Percentiles rank a stretch among this genome's conserved stretches.
These are phyloP conservation scores for Phaethornis superciliosus DNA, from an alignment of 2,113 vertebrate genomes.

Conservation along the genomic window DNA sequence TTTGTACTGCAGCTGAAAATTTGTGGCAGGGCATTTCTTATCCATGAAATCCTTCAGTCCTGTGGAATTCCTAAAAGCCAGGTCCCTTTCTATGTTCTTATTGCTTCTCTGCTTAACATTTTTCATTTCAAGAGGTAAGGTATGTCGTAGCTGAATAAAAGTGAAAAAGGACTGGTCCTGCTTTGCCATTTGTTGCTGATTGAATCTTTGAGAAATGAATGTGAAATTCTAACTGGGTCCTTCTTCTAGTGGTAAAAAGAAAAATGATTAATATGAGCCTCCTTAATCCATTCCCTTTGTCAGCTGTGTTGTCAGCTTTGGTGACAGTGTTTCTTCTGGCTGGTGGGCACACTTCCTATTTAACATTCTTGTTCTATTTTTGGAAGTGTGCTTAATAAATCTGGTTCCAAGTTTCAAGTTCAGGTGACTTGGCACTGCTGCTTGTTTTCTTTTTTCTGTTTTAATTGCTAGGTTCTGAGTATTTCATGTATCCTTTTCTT, in stretches of 20 bases:
- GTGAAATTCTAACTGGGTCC: neutral
- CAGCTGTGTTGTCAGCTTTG: neutral
- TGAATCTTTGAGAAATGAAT: neutral
- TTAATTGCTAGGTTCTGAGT: neutral
- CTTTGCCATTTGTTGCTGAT: neutral
- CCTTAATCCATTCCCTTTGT: neutral
- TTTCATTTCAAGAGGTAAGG: neutral
- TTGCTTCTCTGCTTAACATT: neutral
- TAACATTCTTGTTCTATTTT: neutral
- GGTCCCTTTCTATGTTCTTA: neutral
- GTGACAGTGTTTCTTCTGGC: neutral
- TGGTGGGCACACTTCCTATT: neutral
- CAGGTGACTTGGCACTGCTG: neutral
- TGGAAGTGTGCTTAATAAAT: neutral
- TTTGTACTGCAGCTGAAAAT: neutral
- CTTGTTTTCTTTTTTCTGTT: neutral
- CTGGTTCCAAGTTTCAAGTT: neutral
- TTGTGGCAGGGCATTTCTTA: neutral
- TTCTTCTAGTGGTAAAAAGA: neutral
- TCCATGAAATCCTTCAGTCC: neutral
- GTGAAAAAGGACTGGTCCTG: neutral
- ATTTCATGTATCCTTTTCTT: neutral
- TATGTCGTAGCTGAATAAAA: neutral
- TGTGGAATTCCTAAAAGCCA: neutral
- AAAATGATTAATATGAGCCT: neutral